Evolutionary conservation across 53 echinoderm and acorn worm species (phyloP).

Genomic region (Hippasteria phrygiana): DNA sequence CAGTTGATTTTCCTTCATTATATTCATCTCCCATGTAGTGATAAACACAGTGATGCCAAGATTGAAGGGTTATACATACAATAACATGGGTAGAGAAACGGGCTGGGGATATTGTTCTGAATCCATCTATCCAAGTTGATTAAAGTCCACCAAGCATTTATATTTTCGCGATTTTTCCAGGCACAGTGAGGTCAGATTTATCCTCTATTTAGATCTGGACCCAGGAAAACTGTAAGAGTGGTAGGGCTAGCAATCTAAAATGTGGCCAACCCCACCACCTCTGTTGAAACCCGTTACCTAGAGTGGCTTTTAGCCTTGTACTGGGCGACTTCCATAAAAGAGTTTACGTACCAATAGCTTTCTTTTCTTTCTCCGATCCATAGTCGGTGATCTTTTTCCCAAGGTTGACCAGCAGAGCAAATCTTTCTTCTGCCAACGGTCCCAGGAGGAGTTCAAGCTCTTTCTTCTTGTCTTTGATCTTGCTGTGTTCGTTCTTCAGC

Average conservation of each 20-base stretch:
- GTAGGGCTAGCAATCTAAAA: no score
- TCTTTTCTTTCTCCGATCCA: constrained; percentile 95
- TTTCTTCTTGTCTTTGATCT: constrained; percentile 95
- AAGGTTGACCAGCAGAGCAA: constrained; percentile 91
- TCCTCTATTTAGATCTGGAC: no score
- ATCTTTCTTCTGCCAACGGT: constrained; percentile 87
- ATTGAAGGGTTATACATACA: constrained; percentile 3
- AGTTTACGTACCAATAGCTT: constrained; percentile 83
- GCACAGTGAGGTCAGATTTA: no score
- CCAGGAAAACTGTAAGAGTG: no score
- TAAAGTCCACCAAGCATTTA: no score
- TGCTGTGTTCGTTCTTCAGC: constrained; percentile 88
- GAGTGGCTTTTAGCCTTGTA: not conserved
- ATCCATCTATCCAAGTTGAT: no score
- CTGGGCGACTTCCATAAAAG: not conserved
- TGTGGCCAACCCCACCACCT: no score
- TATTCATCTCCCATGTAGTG: not conserved
- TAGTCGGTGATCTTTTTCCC: constrained; percentile 99
- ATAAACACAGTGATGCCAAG: constrained; percentile 17
- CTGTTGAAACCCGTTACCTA: not conserved
- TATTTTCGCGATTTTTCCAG: no score
- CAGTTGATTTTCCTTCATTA: constrained; percentile 68
- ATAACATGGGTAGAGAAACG: no score
- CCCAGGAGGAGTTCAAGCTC: constrained; percentile 90
- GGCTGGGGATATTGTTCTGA: no score